Evolutionary conservation across 2,888 invertebrate species (phyloP).

Genomic region (Hybos culiciformis): DNA sequence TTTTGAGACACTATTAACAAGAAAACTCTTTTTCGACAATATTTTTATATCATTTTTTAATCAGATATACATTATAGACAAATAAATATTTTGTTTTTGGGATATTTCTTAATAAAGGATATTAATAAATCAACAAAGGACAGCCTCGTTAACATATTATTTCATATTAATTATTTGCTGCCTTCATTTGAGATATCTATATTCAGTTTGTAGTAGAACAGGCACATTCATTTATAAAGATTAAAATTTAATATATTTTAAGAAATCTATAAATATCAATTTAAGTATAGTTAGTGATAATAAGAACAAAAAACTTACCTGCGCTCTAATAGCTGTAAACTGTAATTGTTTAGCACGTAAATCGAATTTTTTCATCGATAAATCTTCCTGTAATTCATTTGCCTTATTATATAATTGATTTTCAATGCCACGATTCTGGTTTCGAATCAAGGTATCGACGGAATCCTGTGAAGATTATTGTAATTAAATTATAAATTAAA

Average conservation of each 20-base stretch:
- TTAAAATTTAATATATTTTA: neutral
- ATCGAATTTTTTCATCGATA: conserved; percentile 88
- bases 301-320: conserved; percentile 49
- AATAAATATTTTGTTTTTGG: too few species aligned
- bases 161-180: too few species aligned
- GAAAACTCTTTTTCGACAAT: too few species aligned
- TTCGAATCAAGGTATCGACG: conserved; percentile 65
- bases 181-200: too few species aligned
- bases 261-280: neutral
- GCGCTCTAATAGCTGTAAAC: conserved; percentile 76
- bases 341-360: conserved; percentile 82
- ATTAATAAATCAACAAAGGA: too few species aligned
- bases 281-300: neutral
- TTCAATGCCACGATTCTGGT: conserved; percentile 66
- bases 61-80: too few species aligned
- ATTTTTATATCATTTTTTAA: too few species aligned
- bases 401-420: conserved; percentile 81
- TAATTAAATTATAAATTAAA: conserved; percentile 1
- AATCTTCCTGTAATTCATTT: conserved; percentile 90
- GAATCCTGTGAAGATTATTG: conserved; percentile 46
- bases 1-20: too few species aligned
- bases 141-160: too few species aligned
- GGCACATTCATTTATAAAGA: too few species aligned
- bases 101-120: too few species aligned
- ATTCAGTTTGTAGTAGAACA: too few species aligned